Evolutionary conservation across 2,113 vertebrate species (phyloP).

Genomic region (Larimichthys polyactis): DNA sequence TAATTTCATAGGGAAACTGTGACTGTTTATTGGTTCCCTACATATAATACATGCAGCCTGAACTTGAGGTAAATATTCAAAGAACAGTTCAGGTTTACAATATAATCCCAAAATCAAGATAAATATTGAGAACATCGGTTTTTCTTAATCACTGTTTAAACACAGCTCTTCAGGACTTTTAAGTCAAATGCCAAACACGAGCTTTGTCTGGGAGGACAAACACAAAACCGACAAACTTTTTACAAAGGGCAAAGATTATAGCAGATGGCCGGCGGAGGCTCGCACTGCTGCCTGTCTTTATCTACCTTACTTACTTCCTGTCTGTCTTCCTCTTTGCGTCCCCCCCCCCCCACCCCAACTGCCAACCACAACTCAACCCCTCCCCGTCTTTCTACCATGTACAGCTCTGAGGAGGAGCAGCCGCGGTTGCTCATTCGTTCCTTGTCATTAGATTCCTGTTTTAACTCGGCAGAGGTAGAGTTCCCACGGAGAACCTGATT

Average conservation of each 20-base stretch:
- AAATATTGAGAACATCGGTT: not conserved
- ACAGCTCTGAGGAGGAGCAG: conserved; percentile 24
- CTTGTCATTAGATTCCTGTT: conserved; percentile 58
- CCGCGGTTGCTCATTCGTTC: conserved; percentile 44
- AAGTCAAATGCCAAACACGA: conserved; percentile 2
- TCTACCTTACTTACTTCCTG: conserved; percentile 8
- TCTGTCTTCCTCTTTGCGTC: not conserved
- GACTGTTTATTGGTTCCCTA: too few relatives aligned
- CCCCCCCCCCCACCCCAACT: too few relatives aligned
- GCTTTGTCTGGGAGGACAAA: conserved; percentile 1
- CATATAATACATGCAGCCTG: not conserved
- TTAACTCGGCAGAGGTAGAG: conserved; percentile 22
- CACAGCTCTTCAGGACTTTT: not conserved
- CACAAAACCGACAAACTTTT: conserved; percentile 14
- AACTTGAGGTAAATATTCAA: not conserved
- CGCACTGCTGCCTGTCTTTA: not conserved
- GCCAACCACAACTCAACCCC: not conserved
- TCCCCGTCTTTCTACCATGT: not conserved
- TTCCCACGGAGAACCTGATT: conserved; percentile 65
- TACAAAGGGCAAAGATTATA: not conserved
- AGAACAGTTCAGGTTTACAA: too few relatives aligned
- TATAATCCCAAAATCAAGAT: too few relatives aligned
- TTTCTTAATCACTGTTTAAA: not conserved
- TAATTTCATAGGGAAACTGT: not conserved
- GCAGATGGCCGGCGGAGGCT: not conserved